Evolutionary conservation across 2,888 invertebrate genomes (phyloP).

Genomic region (Allophyes oxyacanthae): DNA sequence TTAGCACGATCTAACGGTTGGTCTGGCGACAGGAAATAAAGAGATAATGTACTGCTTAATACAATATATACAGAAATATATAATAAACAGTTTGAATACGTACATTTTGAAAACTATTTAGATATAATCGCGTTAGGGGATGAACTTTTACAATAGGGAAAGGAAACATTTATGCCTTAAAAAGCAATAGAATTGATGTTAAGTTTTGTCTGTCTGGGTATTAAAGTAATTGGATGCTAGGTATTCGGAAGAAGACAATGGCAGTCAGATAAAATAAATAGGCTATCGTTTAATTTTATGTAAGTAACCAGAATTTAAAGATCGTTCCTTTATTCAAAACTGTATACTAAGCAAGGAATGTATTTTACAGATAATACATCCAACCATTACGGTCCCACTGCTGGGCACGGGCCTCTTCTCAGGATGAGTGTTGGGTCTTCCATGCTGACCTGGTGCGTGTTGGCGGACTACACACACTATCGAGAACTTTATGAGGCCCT

Average conservation of each 20-base stretch:
- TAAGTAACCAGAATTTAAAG: too few species aligned
- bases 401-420: too few species aligned
- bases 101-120: conserved; percentile 43
- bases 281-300: too few species aligned
- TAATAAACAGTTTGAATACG: conserved; percentile 32
- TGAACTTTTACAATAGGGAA: conserved; percentile 36
- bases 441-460: too few species aligned
- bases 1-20: conserved; percentile 66
- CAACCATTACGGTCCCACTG: too few species aligned
- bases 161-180: conserved; percentile 31
- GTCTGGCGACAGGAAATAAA: conserved; percentile 61
- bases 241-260: conserved; percentile 2
- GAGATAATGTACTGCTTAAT: conserved; percentile 58
- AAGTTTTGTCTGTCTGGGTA: conserved; percentile 20
- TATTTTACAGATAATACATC: too few species aligned
- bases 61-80: conserved; percentile 40
- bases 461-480: too few species aligned
- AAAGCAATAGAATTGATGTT: conserved; percentile 50
- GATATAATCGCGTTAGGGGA: conserved; percentile 39
- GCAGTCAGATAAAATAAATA: neutral
- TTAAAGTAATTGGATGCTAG: conserved; percentile 24
- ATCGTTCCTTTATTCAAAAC: too few species aligned
- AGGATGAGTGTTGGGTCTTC: too few species aligned
- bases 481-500: too few species aligned
- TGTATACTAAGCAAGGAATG: too few species aligned